Evolutionary conservation across 2,797 vertebrate genomes (phyloP).

Genomic region (Moxostoma hubbsi): DNA sequence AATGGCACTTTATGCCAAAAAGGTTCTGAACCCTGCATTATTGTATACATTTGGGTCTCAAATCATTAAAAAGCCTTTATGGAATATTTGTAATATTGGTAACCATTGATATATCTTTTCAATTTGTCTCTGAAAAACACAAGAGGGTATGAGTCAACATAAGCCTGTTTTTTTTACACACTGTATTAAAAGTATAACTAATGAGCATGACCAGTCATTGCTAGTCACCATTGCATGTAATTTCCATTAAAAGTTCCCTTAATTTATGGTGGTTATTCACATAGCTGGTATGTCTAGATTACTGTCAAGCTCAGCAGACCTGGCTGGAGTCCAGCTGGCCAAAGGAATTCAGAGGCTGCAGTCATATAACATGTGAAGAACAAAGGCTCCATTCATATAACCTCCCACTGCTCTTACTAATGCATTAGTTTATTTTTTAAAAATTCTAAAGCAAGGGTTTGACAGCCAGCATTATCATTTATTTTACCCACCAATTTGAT

Average conservation of each 20-base stretch:
- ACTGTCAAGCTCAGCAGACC: conserved; percentile 38
- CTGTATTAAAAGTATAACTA: conserved; percentile 18
- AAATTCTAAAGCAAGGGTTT: conserved; percentile 26
- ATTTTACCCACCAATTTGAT: conserved; percentile 28
- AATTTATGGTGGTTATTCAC: conserved; percentile 45
- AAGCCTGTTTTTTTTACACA: conserved; percentile 23
- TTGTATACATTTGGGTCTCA: neutral
- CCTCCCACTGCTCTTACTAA: conserved; percentile 35
- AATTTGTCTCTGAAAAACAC: conserved; percentile 5
- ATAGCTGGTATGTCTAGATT: conserved; percentile 43
- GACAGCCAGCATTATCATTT: conserved; percentile 46
- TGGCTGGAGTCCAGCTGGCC: conserved; percentile 53
- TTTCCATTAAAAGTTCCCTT: conserved; percentile 37
- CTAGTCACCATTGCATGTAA: conserved; percentile 26
- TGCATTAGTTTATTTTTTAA: conserved; percentile 29
- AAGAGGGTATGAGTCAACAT: conserved; percentile 4
- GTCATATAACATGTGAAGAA: conserved; percentile 52
- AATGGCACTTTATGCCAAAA: too few relatives aligned
- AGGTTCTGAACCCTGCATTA: neutral
- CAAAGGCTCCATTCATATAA: conserved; percentile 55
- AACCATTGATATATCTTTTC: conserved; percentile 1
- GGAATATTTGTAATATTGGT: neutral
- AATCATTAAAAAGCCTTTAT: neutral
- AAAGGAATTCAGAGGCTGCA: conserved; percentile 34
- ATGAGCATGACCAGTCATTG: conserved; percentile 17